Evolutionary conservation across 2,113 vertebrate species (phyloP).

Genomic region (Chiloscyllium plagiosum): DNA sequence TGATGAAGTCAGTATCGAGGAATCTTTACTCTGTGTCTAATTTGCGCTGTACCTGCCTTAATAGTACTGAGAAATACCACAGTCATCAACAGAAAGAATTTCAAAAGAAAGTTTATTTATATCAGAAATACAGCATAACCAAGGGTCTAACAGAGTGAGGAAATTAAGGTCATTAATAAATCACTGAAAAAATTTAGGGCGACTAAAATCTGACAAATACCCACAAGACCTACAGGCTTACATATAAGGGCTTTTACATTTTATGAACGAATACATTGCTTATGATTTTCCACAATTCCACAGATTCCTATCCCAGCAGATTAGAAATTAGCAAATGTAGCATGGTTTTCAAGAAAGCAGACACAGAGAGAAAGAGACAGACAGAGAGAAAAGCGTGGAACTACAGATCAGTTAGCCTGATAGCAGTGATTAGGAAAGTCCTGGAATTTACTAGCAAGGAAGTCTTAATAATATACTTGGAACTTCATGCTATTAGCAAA

Average conservation of each 20-base stretch:
- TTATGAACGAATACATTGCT: not conserved
- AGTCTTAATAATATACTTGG: not conserved
- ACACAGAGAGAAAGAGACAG: not conserved
- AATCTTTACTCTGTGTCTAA: not conserved
- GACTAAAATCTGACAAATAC: not conserved
- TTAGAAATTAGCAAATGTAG: not conserved
- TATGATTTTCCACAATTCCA: not conserved
- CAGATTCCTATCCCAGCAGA: not conserved
- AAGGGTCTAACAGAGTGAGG: not conserved
- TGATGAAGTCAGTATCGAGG: not conserved
- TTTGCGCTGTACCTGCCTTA: not conserved
- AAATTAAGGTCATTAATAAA: not conserved
- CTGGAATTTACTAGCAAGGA: not conserved
- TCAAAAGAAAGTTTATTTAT: not conserved
- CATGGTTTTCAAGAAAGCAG: not conserved
- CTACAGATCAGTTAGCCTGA: not conserved
- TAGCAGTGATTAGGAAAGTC: not conserved
- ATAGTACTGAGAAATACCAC: not conserved
- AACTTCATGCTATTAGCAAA: not conserved
- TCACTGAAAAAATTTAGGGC: not conserved
- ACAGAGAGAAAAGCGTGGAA: not conserved
- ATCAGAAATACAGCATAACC: not conserved
- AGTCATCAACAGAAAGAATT: not conserved
- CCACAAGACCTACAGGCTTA: too few relatives aligned
- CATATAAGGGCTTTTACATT: not conserved